Percentiles rank a stretch among this genome's conserved stretches.
These are phyloP conservation scores for Tribolium castaneum DNA, from an alignment of 1,140 invertebrate genomes.

Conservation along the genomic window DNA sequence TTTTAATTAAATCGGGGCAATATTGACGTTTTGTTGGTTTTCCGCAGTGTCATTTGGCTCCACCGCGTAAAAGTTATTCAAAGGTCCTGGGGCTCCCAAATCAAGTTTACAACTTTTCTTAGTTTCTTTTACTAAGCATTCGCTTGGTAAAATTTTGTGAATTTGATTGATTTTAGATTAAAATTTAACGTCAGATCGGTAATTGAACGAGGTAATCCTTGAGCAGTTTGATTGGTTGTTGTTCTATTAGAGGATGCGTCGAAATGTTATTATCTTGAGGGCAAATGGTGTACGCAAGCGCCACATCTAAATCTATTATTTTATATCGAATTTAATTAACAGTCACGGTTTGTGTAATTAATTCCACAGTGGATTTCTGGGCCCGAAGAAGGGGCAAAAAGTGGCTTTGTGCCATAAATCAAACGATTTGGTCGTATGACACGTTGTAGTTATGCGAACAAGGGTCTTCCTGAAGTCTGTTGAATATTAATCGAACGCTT, in stretches of 20 bases:
- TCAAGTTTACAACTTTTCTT: conserved; percentile 23
- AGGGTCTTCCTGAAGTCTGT: conserved; percentile 25
- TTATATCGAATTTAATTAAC: conserved; percentile 31
- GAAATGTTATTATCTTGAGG: conserved; percentile 26
- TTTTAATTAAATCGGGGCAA: not conserved
- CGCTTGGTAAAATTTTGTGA: not conserved
- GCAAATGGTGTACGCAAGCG: not conserved
- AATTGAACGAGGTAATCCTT: conserved; percentile 10
- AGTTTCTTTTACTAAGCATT: conserved; percentile 16
- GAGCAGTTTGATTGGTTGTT: conserved; percentile 7
- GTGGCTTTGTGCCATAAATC: not conserved
- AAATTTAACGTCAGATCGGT: not conserved
- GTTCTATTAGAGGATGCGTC: conserved; percentile 9
- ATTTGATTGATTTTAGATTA: conserved; percentile 15
- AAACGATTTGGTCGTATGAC: conserved; percentile 23
- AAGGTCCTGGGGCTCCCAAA: not conserved
- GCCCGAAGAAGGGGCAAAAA: conserved; percentile 1
- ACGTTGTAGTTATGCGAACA: conserved; percentile 12
- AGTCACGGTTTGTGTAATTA: conserved; percentile 9
- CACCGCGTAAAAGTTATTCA: not conserved
- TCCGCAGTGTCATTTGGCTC: not conserved
- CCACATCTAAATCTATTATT: conserved; percentile 8
- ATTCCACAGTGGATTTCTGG: not conserved
- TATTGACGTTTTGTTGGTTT: too few species aligned
- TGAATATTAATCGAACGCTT: conserved; percentile 23